A percentile compares a stretch with the other conserved stretches of the same genome.
These are phyloP conservation scores for Rhodinocichla rosea DNA, from an alignment of 2,113 vertebrate species.

Conservation along the genomic window DNA sequence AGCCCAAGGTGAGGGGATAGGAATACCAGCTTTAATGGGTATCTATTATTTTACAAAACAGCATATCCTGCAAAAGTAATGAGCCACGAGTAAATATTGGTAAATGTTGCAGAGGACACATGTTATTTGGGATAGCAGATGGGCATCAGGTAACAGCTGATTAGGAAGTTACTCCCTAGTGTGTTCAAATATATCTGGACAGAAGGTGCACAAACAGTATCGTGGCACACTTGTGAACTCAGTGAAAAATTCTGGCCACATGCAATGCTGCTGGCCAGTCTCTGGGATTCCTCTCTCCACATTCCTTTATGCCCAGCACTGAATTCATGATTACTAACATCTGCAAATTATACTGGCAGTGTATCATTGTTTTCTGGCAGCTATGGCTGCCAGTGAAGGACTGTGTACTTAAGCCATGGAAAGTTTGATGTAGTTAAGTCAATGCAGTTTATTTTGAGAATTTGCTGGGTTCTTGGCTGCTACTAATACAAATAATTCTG, in stretches of 20 bases:
- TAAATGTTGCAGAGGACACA: conserved; percentile 8
- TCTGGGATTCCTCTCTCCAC: not conserved
- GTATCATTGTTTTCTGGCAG: conserved; percentile 16
- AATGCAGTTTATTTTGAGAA: not conserved
- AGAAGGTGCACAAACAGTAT: conserved; percentile 25
- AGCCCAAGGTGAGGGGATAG: not conserved
- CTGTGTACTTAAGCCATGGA: not conserved
- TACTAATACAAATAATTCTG: not conserved
- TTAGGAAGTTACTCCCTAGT: conserved; percentile 8
- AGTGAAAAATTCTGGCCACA: conserved; percentile 21
- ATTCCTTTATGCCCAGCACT: not conserved
- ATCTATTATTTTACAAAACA: not conserved
- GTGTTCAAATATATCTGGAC: conserved; percentile 33
- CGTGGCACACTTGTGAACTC: not conserved
- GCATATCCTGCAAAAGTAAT: not conserved
- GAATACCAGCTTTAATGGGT: not conserved
- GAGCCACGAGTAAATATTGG: not conserved
- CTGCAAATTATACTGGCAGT: conserved; percentile 36
- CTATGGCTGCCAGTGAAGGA: not conserved
- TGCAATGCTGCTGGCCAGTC: not conserved
- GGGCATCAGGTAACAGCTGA: conserved; percentile 39
- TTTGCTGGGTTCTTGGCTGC: not conserved
- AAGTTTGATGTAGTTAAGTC: not conserved
- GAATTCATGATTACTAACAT: conserved; percentile 54
- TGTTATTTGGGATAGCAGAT: conserved; percentile 27